Evolutionary conservation across 2,888 invertebrate species (phyloP).

Genomic region (Pterostichus niger): DNA sequence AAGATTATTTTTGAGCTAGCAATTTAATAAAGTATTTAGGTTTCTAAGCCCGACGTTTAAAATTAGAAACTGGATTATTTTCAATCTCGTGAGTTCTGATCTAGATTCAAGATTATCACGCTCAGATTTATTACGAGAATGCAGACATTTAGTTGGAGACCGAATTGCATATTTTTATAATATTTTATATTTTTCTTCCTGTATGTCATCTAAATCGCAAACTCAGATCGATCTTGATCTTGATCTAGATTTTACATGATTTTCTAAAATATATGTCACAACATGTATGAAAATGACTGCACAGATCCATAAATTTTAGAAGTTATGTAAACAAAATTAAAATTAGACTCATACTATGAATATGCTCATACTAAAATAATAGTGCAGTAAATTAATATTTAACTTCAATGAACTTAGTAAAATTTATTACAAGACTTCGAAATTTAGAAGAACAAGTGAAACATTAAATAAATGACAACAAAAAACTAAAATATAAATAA

Average conservation of each 20-base stretch:
- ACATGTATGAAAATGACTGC: not conserved
- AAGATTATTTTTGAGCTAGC: not conserved
- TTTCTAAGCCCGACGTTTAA: not conserved
- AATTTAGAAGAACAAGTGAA: too few species aligned
- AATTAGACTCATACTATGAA: not conserved
- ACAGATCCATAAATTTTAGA: conserved; percentile 7
- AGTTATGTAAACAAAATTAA: conserved; percentile 16
- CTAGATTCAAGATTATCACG: conserved; percentile 20
- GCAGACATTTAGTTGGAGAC: not conserved
- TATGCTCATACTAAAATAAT: too few species aligned
- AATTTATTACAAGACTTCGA: too few species aligned
- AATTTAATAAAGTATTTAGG: conserved; percentile 14
- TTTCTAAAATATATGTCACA: conserved; percentile 21
- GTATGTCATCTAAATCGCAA: conserved; percentile 14
- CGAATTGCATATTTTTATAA: conserved; percentile 7
- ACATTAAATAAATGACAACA: too few species aligned
- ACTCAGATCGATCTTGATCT: conserved; percentile 1
- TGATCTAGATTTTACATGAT: conserved; percentile 11
- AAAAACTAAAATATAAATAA: too few species aligned
- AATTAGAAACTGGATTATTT: conserved; percentile 7
- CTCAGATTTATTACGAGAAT: conserved; percentile 3
- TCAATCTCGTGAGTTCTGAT: conserved; percentile 2
- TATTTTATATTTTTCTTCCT: conserved; percentile 1
- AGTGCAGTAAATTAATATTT: too few species aligned
- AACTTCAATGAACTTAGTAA: too few species aligned